Base-by-base conservation (phyloP, 2,113 vertebrate species). In the Labeo rohita region DNA sequence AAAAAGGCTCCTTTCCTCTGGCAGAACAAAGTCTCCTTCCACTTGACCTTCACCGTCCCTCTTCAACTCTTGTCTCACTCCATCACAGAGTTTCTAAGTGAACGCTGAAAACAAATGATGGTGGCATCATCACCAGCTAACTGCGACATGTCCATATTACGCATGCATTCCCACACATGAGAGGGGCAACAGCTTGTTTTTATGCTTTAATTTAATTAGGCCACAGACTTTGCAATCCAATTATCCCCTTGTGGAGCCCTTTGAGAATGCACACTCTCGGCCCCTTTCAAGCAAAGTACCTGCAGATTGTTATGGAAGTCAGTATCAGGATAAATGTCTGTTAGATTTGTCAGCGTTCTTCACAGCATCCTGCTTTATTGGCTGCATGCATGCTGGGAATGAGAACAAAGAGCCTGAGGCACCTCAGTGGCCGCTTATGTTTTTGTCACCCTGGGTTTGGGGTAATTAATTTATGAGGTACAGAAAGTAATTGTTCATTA, bases 361-460 rank as follows among this genome's bases (percentile, higher is more conserved):
- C 91, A 80, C 72, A 84, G 87, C 78, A 47, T 84, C 85, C 89
- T 81, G 91, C 92, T 88, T 89, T 84, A 91, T 92, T 86, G 89
- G 84, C 28, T 47, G 39, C 54, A 73, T 76, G 85, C 84, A 80
- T 90, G 89, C 87, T 80, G 73, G 0, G 76, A 21, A 87, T 89
- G 87, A 91, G 89, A 91, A 72, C 88, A 75, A 84, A 90, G 76
- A 75, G 88, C 84, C 83, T 86, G 23, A 39, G 84, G 91, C 87
- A 91, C 90, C 76, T 18, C 7, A 68, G 88, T 23, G 85, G 85
- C 82, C 87, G 65, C 89, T 93, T 91, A 92, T 80, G 65, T 74
- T 87, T 86, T 90, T 90, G 91, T 93, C 92, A 90, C 7, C 89
- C 92, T 88, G 59, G 84, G 80, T 83, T 92, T 89, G 87, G 80